Evolutionary conservation across 2,888 invertebrate genomes (phyloP).

Genomic region (Trilocha varians): DNA sequence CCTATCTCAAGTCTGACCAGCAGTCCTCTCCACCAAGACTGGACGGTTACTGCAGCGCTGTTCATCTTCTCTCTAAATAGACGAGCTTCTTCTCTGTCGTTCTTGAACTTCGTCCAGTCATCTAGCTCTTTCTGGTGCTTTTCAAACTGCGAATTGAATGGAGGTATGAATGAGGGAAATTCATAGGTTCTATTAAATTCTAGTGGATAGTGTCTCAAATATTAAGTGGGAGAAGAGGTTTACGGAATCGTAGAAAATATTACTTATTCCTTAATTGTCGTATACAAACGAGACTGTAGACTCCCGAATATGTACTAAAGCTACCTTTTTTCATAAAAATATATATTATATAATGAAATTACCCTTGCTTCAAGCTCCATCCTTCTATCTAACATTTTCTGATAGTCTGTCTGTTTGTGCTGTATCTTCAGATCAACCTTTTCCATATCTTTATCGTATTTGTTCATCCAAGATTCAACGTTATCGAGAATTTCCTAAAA

Average conservation of each 20-base stretch:
- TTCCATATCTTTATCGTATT: conserved; percentile 57
- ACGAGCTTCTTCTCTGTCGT: conserved; percentile 39
- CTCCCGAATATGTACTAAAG: too few relatives aligned
- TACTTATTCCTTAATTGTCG: too few relatives aligned
- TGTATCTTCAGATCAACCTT: conserved; percentile 48
- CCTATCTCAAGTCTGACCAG: conserved; percentile 15
- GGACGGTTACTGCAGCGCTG: conserved; percentile 42
- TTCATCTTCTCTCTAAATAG: conserved; percentile 42
- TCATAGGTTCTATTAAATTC: too few relatives aligned
- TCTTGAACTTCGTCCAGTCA: conserved; percentile 42
- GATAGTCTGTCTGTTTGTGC: conserved; percentile 43
- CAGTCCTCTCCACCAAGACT: conserved; percentile 56
- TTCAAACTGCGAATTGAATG: too few relatives aligned
- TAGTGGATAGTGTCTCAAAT: too few relatives aligned
- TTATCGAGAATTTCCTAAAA: conserved; percentile 44
- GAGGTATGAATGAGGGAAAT: too few relatives aligned
- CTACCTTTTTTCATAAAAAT: background rate
- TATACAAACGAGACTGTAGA: too few relatives aligned
- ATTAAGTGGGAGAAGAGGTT: too few relatives aligned
- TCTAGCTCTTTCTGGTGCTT: conserved; percentile 32
- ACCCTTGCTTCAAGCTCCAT: conserved; percentile 21
- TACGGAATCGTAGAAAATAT: too few relatives aligned
- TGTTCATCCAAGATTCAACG: conserved; percentile 53
- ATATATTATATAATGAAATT: conserved; percentile 2
- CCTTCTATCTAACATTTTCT: conserved; percentile 27